Percentiles rank a stretch among this genome's conserved stretches.
Conservation (phyloP, 1,140 invertebrate species). For the Hypothenemus hampei region DNA sequence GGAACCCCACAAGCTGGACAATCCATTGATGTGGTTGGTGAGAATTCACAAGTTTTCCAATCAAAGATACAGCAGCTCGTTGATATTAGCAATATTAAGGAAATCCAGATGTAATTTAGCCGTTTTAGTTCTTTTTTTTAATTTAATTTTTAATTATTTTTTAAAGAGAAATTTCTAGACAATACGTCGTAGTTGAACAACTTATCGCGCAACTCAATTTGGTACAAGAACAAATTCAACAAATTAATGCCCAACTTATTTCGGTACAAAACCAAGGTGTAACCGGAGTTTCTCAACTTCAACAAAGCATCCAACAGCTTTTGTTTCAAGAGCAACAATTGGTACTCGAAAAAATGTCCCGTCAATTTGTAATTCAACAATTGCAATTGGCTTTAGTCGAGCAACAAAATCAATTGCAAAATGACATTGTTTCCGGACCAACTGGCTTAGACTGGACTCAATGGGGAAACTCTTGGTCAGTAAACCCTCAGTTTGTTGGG, state of each 20-base stretch:
- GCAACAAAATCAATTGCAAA: constrained; percentile 3
- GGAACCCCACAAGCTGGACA: background rate
- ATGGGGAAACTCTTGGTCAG: background rate
- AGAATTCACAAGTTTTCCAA: background rate
- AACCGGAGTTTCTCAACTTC: no score
- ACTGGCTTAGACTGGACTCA: background rate
- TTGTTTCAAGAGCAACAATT: constrained; percentile 2
- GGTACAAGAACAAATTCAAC: constrained; percentile 1
- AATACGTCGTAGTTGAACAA: background rate
- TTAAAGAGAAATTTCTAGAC: constrained; percentile 7
- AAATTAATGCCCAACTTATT: background rate
- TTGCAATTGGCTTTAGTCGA: constrained; percentile 2
- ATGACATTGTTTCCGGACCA: background rate
- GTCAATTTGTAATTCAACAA: constrained; percentile 10
- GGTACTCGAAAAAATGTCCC: background rate
- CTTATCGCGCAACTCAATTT: constrained; percentile 3
- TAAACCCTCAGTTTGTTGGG: no score
- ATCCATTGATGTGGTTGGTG: background rate
- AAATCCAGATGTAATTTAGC: constrained; percentile 6
- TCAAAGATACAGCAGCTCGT: constrained; percentile 5
- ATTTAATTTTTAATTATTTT: background rate
- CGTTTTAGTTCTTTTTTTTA: background rate
- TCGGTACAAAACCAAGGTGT: background rate
- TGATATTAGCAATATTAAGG: constrained; percentile 5
- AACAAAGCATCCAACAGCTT: no score